phyloP scores from a whole-genome alignment of 2,797 vertebrate species.

The Schizopygopsis pylzovi region DNA sequence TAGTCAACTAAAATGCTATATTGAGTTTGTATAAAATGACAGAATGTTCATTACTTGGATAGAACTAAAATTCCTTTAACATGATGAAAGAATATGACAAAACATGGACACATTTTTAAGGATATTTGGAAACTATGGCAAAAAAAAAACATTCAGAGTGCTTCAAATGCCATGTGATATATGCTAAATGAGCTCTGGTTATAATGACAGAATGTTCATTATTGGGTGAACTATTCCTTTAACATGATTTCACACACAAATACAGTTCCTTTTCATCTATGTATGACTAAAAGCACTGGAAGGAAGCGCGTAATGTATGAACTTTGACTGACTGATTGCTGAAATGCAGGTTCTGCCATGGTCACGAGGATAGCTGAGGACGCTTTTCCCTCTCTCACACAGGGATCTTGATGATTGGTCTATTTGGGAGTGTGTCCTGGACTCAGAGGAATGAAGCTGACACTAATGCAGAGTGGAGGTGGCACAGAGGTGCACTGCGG shows the following conservation, averaged over 20 bases:
- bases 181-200: background rate
- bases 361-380: conserved; percentile 67
- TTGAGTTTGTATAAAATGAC: too few relatives aligned
- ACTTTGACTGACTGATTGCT: conserved; percentile 11
- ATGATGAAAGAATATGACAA: too few relatives aligned
- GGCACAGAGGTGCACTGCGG: conserved; percentile 63
- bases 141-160: background rate
- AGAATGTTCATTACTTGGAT: too few relatives aligned
- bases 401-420: conserved; percentile 73
- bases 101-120: background rate
- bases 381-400: background rate
- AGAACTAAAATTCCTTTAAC: too few relatives aligned
- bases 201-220: background rate
- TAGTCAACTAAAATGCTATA: background rate
- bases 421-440: conserved; percentile 63
- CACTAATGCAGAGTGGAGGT: conserved; percentile 53
- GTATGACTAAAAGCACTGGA: conserved; percentile 24
- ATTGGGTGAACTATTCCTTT: background rate
- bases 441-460: conserved; percentile 57
- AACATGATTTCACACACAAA: background rate
- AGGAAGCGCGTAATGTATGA: conserved; percentile 7
- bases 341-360: conserved; percentile 64
- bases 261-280: background rate
- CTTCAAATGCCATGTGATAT: background rate
- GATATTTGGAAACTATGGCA: background rate